phyloP scores from a whole-genome alignment of 2,888 invertebrate genomes.

The Pollenia labialis region DNA sequence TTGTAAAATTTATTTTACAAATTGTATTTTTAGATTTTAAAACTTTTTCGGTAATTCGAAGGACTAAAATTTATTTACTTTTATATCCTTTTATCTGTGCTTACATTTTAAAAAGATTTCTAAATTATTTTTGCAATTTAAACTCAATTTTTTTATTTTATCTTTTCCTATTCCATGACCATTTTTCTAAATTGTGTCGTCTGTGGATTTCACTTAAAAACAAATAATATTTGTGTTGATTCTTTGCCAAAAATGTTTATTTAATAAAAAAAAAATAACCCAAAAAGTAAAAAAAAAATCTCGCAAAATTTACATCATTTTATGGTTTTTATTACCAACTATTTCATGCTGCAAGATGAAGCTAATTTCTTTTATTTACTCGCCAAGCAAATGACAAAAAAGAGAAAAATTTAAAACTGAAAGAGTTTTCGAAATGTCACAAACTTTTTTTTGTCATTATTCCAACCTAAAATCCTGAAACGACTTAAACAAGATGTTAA shows the following conservation, averaged over 20 bases:
- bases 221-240: constrained; percentile 62
- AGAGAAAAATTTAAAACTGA: background rate
- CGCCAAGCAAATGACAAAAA: background rate
- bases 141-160: background rate
- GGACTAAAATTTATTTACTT: no score
- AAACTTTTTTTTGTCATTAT: constrained; percentile 15
- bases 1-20: no score
- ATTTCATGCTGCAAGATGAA: constrained; percentile 37
- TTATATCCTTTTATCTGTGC: no score
- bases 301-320: constrained; percentile 42
- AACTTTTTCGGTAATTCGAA: no score
- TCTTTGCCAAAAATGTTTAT: constrained; percentile 66
- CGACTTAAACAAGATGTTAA: constrained; percentile 49
- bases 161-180: background rate
- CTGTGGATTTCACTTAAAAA: constrained; percentile 45
- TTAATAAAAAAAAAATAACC: constrained; percentile 36
- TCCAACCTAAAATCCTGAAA: background rate
- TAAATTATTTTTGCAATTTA: background rate
- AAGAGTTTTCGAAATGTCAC: constrained; percentile 61
- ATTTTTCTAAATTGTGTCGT: constrained; percentile 23
- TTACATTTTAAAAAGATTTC: background rate
- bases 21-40: no score
- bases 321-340: constrained; percentile 41
- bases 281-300: background rate
- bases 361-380: constrained; percentile 63